These are phyloP conservation scores for Indicator maculatus DNA, from an alignment of 2,113 vertebrate genomes.

Conservation along the genomic window DNA sequence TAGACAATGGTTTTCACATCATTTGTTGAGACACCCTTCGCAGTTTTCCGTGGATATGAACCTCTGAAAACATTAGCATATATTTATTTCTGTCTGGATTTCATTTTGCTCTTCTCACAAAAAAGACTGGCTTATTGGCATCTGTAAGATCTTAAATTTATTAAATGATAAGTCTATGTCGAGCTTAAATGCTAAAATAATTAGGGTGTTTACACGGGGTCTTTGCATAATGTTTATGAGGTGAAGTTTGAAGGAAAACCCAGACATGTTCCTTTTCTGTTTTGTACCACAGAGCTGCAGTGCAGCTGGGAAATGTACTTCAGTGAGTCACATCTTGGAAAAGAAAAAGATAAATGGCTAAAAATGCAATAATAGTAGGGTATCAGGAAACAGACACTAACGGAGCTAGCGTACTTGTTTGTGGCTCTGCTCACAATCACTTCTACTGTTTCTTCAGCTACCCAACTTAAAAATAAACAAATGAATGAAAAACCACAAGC, in stretches of 20 bases:
- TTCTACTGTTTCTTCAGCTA: background rate
- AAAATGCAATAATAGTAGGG: slow-evolving; percentile 25
- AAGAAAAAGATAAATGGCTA: slow-evolving; percentile 41
- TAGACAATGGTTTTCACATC: background rate
- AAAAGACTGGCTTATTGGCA: background rate
- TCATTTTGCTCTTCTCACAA: background rate
- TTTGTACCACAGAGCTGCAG: slow-evolving; percentile 34
- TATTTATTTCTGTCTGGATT: background rate
- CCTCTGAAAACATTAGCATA: background rate
- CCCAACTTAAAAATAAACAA: background rate
- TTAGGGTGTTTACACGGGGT: slow-evolving; percentile 12
- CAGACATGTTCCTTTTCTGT: slow-evolving; percentile 57
- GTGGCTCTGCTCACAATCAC: background rate
- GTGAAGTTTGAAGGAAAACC: slow-evolving; percentile 37
- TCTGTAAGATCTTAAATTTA: slow-evolving; percentile 19
- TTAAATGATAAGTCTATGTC: slow-evolving; percentile 4
- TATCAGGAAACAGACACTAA: slow-evolving; percentile 23
- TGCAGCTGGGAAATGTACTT: slow-evolving; percentile 39
- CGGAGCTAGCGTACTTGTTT: background rate
- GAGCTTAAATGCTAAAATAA: slow-evolving; percentile 11
- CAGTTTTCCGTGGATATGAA: background rate
- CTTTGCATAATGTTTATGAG: slow-evolving; percentile 46
- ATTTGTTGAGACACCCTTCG: background rate
- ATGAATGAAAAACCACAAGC: no score
- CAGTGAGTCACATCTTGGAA: slow-evolving; percentile 60